Conservation (phyloP, 1,140 invertebrate genomes). For the Ctenoplectra terminalis region DNA sequence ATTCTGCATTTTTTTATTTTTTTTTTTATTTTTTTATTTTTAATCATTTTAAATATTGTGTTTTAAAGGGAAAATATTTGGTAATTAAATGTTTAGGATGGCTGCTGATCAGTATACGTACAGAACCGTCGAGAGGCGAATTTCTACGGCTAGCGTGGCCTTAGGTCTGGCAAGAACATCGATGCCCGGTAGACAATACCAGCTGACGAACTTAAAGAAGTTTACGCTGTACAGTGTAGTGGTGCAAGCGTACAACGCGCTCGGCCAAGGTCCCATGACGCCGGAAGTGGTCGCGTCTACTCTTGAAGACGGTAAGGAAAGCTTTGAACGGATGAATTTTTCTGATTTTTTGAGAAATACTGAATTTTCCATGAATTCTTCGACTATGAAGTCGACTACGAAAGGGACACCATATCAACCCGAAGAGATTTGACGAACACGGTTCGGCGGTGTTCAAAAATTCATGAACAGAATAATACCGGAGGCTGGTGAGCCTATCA, state of each 20-base stretch:
- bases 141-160: constrained; percentile 79
- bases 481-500: constrained; percentile 48
- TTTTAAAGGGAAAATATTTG: not conserved
- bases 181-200: constrained; percentile 79
- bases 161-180: constrained; percentile 79
- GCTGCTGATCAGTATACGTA: constrained; percentile 80
- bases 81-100: constrained; percentile 59
- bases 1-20: too few species aligned
- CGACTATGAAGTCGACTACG: too few species aligned
- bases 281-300: constrained; percentile 92
- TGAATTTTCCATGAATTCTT: not conserved
- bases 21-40: too few species aligned
- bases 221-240: constrained; percentile 94
- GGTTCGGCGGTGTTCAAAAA: constrained; percentile 51
- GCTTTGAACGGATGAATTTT: not conserved
- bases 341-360: too few species aligned
- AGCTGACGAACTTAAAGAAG: constrained; percentile 87
- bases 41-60: too few species aligned
- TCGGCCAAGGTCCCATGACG: constrained; percentile 94
- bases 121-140: constrained; percentile 79
- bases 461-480: constrained; percentile 67
- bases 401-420: not conserved
- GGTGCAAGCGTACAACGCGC: constrained; percentile 96
- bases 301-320: constrained; percentile 92
- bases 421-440: constrained; percentile 17